phyloP scores from a whole-genome alignment of 1,140 invertebrate species.

The Leguminivora glycinivorella region DNA sequence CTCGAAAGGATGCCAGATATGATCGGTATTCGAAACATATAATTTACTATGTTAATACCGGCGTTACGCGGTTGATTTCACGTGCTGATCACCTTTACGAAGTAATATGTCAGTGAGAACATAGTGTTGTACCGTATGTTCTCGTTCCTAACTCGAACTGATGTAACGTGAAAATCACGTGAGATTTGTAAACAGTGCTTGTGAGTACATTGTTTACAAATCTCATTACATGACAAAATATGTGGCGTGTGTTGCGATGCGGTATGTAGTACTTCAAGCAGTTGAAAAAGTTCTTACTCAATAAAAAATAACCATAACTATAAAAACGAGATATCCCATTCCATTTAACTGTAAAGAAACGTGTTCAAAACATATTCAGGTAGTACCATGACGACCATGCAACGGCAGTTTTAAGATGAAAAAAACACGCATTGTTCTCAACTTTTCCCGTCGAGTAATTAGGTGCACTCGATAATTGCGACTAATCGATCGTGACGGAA shows the following conservation, averaged over 20 bases:
- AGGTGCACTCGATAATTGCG: constrained; percentile 28
- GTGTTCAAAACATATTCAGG: not conserved
- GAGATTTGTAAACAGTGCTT: not conserved
- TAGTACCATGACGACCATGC: constrained; percentile 1
- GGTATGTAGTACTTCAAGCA: no score
- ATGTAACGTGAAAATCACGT: not conserved
- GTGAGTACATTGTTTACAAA: no score
- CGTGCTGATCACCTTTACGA: constrained; percentile 24
- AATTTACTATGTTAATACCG: constrained; percentile 8
- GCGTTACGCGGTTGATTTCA: constrained; percentile 21
- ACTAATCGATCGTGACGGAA: constrained; percentile 29
- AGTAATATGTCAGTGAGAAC: constrained; percentile 28
- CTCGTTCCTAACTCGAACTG: not conserved
- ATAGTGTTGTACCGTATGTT: not conserved
- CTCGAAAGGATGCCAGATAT: constrained; percentile 13
- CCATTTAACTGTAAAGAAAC: not conserved
- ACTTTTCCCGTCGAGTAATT: constrained; percentile 29
- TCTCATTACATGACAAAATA: no score
- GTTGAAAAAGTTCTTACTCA: no score
- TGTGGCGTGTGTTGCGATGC: no score
- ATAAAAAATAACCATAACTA: no score
- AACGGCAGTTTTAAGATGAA: constrained; percentile 11
- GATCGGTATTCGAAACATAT: constrained; percentile 19
- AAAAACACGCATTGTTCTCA: constrained; percentile 25
- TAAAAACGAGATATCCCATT: not conserved